A percentile compares a stretch with the other conserved stretches of the same genome.
Evolutionary conservation across 1,140 invertebrate genomes (phyloP).

Genomic region (Berghia stephanieae): DNA sequence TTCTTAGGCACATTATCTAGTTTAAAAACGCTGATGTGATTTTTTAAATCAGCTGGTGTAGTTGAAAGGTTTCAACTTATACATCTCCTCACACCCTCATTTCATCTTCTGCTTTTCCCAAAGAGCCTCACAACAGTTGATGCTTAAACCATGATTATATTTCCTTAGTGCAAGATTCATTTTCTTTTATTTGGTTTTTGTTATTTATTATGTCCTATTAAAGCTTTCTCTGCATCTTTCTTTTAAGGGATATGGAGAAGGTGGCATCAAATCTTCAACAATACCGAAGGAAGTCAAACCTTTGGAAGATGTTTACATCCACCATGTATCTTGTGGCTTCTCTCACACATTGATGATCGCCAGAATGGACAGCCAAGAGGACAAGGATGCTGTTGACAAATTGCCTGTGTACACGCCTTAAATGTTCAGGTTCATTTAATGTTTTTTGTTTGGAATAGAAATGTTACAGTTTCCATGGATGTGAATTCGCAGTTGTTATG

Average conservation of each 20-base stretch:
- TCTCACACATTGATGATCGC: conserved; percentile 83
- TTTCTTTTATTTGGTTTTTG: not conserved
- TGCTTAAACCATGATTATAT: not conserved
- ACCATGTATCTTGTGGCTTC: conserved; percentile 83
- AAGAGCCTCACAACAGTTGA: not conserved
- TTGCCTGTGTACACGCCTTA: conserved; percentile 69
- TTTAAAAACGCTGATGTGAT: too few relatives aligned
- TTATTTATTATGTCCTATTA: not conserved
- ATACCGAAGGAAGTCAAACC: conserved; percentile 88
- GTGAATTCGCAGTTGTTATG: too few relatives aligned
- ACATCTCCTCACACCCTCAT: not conserved
- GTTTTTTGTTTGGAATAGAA: too few relatives aligned
- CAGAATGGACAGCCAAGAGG: conserved; percentile 75
- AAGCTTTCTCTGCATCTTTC: conserved; percentile 14
- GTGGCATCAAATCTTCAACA: conserved; percentile 83
- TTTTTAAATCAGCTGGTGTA: too few relatives aligned
- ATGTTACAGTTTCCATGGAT: too few relatives aligned
- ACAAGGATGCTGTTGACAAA: conserved; percentile 73
- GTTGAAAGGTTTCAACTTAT: too few relatives aligned
- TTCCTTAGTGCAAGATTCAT: too few relatives aligned
- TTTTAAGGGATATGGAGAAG: conserved; percentile 83
- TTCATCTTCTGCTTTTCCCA: not conserved
- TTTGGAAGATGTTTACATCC: conserved; percentile 82
- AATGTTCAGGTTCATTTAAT: too few relatives aligned
- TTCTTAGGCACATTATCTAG: too few relatives aligned